A percentile compares a stretch with the other conserved stretches of the same genome.
phyloP scores from a whole-genome alignment of 2,888 invertebrate genomes.

The Linnaemya vulpina region DNA sequence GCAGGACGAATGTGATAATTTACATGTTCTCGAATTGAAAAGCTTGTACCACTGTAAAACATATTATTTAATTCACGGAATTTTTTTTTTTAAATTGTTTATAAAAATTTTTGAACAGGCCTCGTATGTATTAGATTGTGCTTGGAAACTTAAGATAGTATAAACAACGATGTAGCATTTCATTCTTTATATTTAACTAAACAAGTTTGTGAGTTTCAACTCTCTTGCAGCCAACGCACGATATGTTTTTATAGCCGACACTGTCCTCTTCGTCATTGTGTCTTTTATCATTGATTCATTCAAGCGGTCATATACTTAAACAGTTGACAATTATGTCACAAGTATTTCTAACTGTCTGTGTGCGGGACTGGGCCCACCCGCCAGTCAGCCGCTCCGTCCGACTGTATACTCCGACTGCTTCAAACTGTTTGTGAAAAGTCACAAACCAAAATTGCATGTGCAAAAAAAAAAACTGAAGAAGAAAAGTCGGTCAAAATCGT shows the following conservation, averaged over 20 bases:
- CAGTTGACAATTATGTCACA: slow-evolving; percentile 54
- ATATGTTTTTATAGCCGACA: not conserved
- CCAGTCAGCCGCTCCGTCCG: not conserved
- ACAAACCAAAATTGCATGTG: slow-evolving; percentile 27
- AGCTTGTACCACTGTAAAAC: too few relatives aligned
- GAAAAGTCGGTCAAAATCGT: slow-evolving; percentile 67
- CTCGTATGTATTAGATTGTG: too few relatives aligned
- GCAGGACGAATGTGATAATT: too few relatives aligned
- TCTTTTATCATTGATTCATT: slow-evolving; percentile 29
- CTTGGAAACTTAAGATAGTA: too few relatives aligned
- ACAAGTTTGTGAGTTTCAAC: too few relatives aligned
- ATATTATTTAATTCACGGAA: too few relatives aligned
- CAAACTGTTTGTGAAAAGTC: slow-evolving; percentile 40
- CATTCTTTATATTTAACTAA: too few relatives aligned
- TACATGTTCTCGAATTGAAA: too few relatives aligned
- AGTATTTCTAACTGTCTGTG: slow-evolving; percentile 30
- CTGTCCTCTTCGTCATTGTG: slow-evolving; percentile 34
- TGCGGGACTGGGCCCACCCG: not conserved
- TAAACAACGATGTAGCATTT: too few relatives aligned
- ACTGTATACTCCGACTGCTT: slow-evolving; percentile 27
- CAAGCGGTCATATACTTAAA: slow-evolving; percentile 45
- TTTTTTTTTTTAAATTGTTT: too few relatives aligned
- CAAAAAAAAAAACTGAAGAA: slow-evolving; percentile 24
- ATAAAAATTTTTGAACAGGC: not conserved
- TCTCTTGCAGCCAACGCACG: too few relatives aligned